Evolutionary conservation across 2,888 invertebrate species (phyloP).

Genomic region (Gymnosoma rotundatum): DNA sequence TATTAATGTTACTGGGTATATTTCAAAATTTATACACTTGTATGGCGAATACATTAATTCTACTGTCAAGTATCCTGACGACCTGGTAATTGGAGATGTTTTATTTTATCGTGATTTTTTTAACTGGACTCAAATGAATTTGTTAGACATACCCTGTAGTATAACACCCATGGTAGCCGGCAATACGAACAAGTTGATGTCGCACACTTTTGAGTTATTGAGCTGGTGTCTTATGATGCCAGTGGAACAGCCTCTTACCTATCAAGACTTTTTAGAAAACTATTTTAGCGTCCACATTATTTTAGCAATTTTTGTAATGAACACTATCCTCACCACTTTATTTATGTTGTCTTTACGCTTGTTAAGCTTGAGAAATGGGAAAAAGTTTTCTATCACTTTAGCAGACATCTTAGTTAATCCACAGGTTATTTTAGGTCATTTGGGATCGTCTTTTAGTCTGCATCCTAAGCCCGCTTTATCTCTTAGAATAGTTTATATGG

Average conservation of each 20-base stretch:
- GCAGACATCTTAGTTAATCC: constrained; percentile 21
- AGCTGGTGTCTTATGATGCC: constrained; percentile 67
- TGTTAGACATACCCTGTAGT: constrained; percentile 60
- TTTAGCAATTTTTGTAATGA: constrained; percentile 41
- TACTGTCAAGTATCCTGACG: constrained; percentile 49
- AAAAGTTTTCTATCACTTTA: constrained; percentile 8
- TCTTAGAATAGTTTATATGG: too few species aligned
- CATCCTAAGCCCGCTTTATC: too few species aligned
- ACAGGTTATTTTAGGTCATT: too few species aligned
- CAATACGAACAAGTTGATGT: constrained; percentile 37
- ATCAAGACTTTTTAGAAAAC: constrained; percentile 49
- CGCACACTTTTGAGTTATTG: constrained; percentile 59
- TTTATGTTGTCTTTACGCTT: constrained; percentile 28
- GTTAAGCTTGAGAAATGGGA: neutral
- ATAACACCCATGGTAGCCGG: constrained; percentile 54
- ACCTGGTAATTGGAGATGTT: constrained; percentile 37
- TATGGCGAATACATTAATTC: constrained; percentile 67
- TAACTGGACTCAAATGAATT: constrained; percentile 57
- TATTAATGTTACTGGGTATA: constrained; percentile 54
- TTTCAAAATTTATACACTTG: constrained; percentile 51
- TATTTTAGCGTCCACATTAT: constrained; percentile 10
- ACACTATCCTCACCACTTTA: constrained; percentile 46
- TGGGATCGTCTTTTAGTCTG: too few species aligned
- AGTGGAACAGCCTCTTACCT: constrained; percentile 59
- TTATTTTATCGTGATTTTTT: constrained; percentile 59